Evolutionary conservation across 30 jellyfish, hydroid and myxozoan genomes (phyloP).

Genomic region (Hydractinia echinata): DNA sequence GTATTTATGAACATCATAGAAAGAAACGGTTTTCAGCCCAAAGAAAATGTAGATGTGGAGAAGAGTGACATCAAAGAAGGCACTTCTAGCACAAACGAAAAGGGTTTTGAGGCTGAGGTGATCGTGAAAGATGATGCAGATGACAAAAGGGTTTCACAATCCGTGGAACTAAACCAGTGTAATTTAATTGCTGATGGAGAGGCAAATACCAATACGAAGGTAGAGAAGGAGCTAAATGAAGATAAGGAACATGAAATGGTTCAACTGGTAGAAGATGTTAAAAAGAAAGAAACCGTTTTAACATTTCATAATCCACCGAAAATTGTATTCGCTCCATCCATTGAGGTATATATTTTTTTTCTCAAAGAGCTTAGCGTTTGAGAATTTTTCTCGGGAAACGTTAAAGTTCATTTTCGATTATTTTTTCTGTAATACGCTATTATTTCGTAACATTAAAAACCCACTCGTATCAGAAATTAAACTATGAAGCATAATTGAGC

Average conservation of each 20-base stretch:
- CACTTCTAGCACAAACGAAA: not conserved
- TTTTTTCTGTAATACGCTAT: too few species aligned
- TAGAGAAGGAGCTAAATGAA: not conserved
- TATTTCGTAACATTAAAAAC: too few species aligned
- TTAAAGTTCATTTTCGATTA: too few species aligned
- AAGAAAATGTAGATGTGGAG: not conserved
- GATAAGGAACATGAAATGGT: not conserved
- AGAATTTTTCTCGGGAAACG: too few species aligned
- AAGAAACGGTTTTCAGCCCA: not conserved
- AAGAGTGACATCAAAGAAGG: not conserved
- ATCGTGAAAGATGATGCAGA: not conserved
- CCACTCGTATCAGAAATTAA: too few species aligned
- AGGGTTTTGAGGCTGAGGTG: not conserved
- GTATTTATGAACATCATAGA: not conserved
- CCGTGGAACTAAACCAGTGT: too few species aligned
- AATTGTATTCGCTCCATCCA: slow-evolving; percentile 47
- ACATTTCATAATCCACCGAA: slow-evolving; percentile 66
- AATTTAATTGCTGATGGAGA: too few species aligned
- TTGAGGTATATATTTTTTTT: slow-evolving; percentile 11
- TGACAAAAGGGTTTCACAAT: not conserved
- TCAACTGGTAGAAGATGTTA: not conserved
- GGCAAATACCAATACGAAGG: not conserved
- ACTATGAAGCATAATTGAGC: too few species aligned
- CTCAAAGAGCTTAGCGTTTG: not conserved
- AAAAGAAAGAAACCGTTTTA: not conserved